Evolutionary conservation across 2,888 invertebrate species (phyloP).

Genomic region (Mantis religiosa): DNA sequence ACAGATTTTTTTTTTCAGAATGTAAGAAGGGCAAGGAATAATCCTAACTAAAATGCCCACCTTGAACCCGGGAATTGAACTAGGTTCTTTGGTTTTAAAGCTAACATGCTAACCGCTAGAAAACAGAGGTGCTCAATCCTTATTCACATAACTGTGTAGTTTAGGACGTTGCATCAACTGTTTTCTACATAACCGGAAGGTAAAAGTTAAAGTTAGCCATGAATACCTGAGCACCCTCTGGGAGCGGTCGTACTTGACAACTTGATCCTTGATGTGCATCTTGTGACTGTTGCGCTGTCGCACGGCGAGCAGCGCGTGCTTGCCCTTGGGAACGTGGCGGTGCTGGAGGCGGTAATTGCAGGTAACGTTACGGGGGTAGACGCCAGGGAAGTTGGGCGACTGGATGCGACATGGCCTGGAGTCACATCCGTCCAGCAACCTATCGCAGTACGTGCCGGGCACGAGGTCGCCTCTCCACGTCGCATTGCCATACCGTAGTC

Average conservation of each 20-base stretch:
- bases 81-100: no score
- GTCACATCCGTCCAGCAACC: slow-evolving; percentile 74
- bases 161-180: no score
- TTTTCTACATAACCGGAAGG: no score
- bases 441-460: slow-evolving; percentile 69
- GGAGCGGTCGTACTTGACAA: slow-evolving; percentile 70
- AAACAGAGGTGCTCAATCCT: no score
- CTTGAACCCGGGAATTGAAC: no score
- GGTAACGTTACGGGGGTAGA: slow-evolving; percentile 79
- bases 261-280: slow-evolving; percentile 74
- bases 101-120: no score
- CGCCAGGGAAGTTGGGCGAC: slow-evolving; percentile 87
- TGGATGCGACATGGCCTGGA: slow-evolving; percentile 67
- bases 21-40: no score
- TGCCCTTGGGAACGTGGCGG: slow-evolving; percentile 57
- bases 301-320: slow-evolving; percentile 70
- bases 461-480: slow-evolving; percentile 74
- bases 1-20: no score
- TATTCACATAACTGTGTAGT: no score
- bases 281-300: slow-evolving; percentile 74
- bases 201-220: neutral
- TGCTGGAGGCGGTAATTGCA: slow-evolving; percentile 70
- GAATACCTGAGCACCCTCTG: slow-evolving; percentile 66
- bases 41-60: no score
- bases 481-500: slow-evolving; percentile 71